A percentile compares a stretch with the other conserved stretches of the same genome.
phyloP scores from a whole-genome alignment of 2,113 vertebrate genomes.

The Chelonoidis abingdonii region DNA sequence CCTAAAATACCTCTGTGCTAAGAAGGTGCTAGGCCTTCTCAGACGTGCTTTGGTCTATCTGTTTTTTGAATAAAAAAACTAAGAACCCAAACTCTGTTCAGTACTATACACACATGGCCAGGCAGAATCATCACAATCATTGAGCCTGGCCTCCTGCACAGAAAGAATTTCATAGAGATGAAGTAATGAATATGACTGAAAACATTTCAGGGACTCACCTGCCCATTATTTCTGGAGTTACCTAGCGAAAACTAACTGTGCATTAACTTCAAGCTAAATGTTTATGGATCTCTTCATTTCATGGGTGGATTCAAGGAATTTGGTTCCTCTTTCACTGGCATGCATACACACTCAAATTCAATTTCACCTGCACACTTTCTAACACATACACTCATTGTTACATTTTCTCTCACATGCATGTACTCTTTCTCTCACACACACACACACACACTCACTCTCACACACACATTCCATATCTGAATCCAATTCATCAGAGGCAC shows the following conservation, averaged over 20 bases:
- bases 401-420: background rate
- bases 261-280: background rate
- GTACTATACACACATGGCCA: background rate
- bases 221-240: constrained; percentile 51
- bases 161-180: constrained; percentile 49
- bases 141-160: constrained; percentile 24
- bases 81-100: constrained; percentile 52
- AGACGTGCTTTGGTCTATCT: constrained; percentile 46
- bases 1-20: constrained; percentile 49
- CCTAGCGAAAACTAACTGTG: constrained; percentile 33
- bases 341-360: background rate
- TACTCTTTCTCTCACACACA: background rate
- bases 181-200: background rate
- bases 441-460: background rate
- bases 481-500: too few relatives aligned
- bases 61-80: constrained; percentile 40
- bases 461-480: background rate
- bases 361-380: background rate
- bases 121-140: constrained; percentile 55
- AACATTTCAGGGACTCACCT: constrained; percentile 57
- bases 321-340: background rate
- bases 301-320: background rate
- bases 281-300: constrained; percentile 18
- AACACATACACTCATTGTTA: background rate
- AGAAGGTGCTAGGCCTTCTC: constrained; percentile 55